phyloP scores from a whole-genome alignment of 2,797 vertebrate genomes.

The Numenius phaeopus region DNA sequence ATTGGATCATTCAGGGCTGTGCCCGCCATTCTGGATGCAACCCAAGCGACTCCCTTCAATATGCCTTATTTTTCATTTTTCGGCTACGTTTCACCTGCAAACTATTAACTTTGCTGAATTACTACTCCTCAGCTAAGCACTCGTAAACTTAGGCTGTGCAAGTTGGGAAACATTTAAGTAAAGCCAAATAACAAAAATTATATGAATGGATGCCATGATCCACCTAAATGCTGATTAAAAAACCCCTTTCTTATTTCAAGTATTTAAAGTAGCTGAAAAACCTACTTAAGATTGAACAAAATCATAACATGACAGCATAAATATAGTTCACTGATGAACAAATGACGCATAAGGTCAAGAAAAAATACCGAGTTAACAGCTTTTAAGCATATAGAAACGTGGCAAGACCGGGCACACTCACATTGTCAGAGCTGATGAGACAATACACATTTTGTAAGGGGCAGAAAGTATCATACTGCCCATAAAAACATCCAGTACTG shows the following conservation, averaged over 20 bases:
- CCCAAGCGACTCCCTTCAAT: not conserved
- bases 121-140: not conserved
- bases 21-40: not conserved
- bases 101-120: not conserved
- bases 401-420: constrained; percentile 78
- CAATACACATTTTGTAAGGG: constrained; percentile 91
- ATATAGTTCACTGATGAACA: not conserved
- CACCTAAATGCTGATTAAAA: not conserved
- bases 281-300: not conserved
- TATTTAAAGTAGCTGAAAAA: not conserved
- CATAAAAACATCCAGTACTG: constrained; percentile 89
- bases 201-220: not conserved
- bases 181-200: not conserved
- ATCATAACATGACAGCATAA: not conserved
- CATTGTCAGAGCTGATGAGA: constrained; percentile 91
- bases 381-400: accelerated
- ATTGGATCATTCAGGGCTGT: not conserved
- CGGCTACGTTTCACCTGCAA: not conserved
- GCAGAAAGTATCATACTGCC: constrained; percentile 97
- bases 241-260: not conserved
- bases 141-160: not conserved
- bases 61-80: not conserved
- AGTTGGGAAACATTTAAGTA: not conserved
- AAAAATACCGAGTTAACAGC: not conserved
- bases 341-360: not conserved